A percentile compares a stretch with the other conserved stretches of the same genome.
phyloP scores from a whole-genome alignment of 2,888 invertebrate genomes.

The Tachina grossa region DNA sequence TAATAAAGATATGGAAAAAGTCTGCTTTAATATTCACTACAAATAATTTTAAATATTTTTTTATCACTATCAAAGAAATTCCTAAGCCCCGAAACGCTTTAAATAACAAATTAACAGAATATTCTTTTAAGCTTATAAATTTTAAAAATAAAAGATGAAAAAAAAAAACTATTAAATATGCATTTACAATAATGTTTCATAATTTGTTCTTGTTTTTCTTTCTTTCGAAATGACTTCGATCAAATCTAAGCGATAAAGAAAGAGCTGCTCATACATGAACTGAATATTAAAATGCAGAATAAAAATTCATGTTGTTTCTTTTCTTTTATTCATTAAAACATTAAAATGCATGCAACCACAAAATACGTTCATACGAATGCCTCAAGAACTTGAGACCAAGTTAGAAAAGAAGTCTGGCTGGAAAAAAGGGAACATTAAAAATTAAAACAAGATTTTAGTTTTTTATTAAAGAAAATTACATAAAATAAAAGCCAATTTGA shows the following conservation, averaged over 20 bases:
- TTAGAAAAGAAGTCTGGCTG: not conserved
- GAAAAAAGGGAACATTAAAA: constrained; percentile 36
- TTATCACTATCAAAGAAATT: no score
- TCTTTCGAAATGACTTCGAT: constrained; percentile 7
- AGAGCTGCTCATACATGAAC: constrained; percentile 3
- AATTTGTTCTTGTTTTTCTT: not conserved
- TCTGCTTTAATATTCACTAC: no score
- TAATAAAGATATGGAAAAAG: no score
- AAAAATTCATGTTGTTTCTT: constrained; percentile 5
- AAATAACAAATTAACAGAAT: not conserved
- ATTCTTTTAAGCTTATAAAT: constrained; percentile 5
- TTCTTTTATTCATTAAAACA: constrained; percentile 16
- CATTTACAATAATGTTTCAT: constrained; percentile 7
- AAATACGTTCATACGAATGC: not conserved
- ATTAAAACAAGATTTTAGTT: constrained; percentile 4
- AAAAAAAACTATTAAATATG: not conserved
- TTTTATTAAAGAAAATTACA: not conserved
- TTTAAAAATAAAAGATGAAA: not conserved
- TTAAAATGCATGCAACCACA: constrained; percentile 21
- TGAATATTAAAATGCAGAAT: constrained; percentile 29
- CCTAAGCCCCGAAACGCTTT: not conserved
- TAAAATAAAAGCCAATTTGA: constrained; percentile 6
- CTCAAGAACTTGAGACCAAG: not conserved
- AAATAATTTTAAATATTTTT: no score
- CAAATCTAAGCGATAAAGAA: constrained; percentile 27